Evolutionary conservation across 2,797 vertebrate species (phyloP).

Genomic region (Lagocephalus sceleratus): DNA sequence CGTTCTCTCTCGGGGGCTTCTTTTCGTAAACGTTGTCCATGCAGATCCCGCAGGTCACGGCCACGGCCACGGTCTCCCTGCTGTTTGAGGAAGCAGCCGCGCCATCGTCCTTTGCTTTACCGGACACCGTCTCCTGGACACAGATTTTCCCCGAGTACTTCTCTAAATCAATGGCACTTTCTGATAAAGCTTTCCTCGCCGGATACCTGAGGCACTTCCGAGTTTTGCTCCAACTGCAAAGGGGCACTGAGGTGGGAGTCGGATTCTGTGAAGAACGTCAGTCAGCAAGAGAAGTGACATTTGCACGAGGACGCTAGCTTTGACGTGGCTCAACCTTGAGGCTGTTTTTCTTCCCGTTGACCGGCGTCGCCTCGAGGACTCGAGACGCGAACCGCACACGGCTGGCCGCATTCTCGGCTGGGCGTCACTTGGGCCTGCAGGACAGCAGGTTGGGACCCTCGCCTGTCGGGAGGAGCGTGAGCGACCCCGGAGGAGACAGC

Average conservation of each 20-base stretch:
- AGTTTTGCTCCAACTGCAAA: conserved; percentile 1
- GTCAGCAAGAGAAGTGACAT: neutral
- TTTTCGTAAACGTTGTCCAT: conserved; percentile 92
- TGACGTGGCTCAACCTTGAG: too few species aligned
- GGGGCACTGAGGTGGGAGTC: conserved; percentile 1
- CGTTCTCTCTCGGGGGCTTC: conserved; percentile 42
- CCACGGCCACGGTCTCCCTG: neutral
- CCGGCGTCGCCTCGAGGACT: conserved; percentile 18
- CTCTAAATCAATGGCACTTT: neutral
- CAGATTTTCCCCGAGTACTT: neutral
- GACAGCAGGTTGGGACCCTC: conserved; percentile 66
- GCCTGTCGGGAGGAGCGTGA: conserved; percentile 12
- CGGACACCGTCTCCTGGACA: conserved; percentile 33
- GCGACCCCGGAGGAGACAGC: conserved; percentile 22
- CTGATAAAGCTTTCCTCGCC: neutral
- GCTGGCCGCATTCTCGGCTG: conserved; percentile 24
- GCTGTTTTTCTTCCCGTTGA: conserved; percentile 35
- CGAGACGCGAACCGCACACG: neutral
- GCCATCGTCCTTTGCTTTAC: conserved; percentile 29
- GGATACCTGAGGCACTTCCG: conserved; percentile 27
- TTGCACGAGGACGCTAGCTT: too few species aligned
- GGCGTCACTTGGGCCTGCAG: conserved; percentile 15
- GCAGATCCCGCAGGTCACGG: conserved; percentile 87
- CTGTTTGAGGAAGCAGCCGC: conserved; percentile 35
- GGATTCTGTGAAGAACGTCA: conserved; percentile 18